phyloP scores from a whole-genome alignment of 1,140 invertebrate species.

The Platyscapa corneri region DNA sequence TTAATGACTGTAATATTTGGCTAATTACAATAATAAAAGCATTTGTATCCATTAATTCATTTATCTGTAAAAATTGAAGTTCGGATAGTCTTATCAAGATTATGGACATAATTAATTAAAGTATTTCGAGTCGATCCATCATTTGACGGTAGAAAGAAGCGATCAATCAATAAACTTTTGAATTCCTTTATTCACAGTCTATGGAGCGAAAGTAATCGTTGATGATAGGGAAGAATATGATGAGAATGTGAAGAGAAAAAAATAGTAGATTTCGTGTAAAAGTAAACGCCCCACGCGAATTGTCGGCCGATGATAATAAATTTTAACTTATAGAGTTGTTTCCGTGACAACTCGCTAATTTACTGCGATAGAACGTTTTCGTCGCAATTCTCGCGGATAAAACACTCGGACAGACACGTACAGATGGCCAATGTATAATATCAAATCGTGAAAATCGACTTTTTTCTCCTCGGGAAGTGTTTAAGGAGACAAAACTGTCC shows the following conservation, averaged over 20 bases:
- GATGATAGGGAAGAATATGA: slow-evolving; percentile 39
- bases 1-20: background rate
- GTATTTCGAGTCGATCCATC: slow-evolving; percentile 50
- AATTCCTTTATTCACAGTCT: slow-evolving; percentile 24
- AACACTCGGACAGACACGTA: no score
- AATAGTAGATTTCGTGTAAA: background rate
- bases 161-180: slow-evolving; percentile 47
- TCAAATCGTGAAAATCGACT: no score
- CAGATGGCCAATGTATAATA: no score
- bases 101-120: slow-evolving; percentile 46
- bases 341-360: no score
- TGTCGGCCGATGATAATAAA: no score
- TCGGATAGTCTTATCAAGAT: slow-evolving; percentile 13
- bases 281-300: background rate
- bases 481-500: no score
- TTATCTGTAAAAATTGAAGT: slow-evolving; percentile 30
- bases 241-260: background rate
- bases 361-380: no score
- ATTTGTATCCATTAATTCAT: slow-evolving; percentile 40
- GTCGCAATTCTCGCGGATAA: no score
- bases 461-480: no score
- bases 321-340: no score
- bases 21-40: slow-evolving; percentile 15
- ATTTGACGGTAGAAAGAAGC: background rate
- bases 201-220: slow-evolving; percentile 41